Evolutionary conservation across 1,140 invertebrate species (phyloP).

Genomic region (Neodiprion fabricii): DNA sequence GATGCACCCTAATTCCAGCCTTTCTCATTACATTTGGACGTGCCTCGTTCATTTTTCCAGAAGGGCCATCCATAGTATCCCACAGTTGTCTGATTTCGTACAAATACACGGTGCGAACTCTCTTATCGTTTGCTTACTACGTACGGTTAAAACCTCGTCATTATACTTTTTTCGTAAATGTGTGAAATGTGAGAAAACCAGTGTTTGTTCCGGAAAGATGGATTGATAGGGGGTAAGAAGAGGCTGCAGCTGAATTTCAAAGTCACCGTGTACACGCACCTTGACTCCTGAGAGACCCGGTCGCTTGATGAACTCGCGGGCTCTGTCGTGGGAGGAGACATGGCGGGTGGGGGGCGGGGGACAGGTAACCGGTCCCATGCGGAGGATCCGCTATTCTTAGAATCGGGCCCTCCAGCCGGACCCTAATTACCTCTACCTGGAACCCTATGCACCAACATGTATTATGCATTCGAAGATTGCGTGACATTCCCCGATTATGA

Average conservation of each 20-base stretch:
- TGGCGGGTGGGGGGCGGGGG: background rate
- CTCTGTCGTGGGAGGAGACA: background rate
- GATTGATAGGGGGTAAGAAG: no score
- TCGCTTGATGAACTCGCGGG: background rate
- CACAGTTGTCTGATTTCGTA: background rate
- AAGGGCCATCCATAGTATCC: background rate
- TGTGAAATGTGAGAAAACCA: no score
- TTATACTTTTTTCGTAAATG: no score
- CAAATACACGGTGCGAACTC: background rate
- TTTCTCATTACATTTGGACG: background rate
- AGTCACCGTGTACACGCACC: background rate
- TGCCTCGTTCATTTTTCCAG: no score
- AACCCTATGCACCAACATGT: constrained; percentile 32
- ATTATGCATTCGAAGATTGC: constrained; percentile 51
- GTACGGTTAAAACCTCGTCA: background rate
- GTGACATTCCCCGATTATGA: constrained; percentile 48
- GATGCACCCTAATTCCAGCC: background rate
- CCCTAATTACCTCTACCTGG: constrained; percentile 25
- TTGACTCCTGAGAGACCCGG: background rate
- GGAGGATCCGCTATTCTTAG: constrained; percentile 47
- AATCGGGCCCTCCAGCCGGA: constrained; percentile 21
- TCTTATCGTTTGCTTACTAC: background rate
- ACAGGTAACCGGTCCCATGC: constrained; percentile 37
- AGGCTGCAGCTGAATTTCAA: no score
- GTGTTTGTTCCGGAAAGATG: no score